Evolutionary conservation across 2,113 vertebrate genomes (phyloP), one percentile per base, ranked within the genome.

Genomic region (Gila orcuttii): DNA sequence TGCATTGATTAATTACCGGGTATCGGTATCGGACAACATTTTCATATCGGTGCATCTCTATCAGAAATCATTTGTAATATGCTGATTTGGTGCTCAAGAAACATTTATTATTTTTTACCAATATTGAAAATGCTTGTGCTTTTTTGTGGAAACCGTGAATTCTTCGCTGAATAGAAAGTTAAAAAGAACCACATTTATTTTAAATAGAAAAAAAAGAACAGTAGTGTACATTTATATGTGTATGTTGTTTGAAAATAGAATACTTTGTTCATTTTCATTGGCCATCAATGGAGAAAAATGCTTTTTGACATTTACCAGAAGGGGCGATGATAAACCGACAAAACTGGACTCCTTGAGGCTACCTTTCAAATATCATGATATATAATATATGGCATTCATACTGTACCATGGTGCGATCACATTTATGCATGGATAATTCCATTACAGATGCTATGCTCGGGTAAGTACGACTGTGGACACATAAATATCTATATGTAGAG

Each of bases 401-500:
- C 75, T 19, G 50, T 77, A 21, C 9, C 28, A 55, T 6, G 28
- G 7, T 31, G 17, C 3, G 3, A 21, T 33, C 13, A 28, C 47
- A 55, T 77, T n/a, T 28, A 55, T 77, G 31, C 3, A 55, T 77
- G 12, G 15, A 59, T 83, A 36, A 73, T 42, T 73, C 33, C 7
- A 59, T 55, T 71, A 19, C n/a, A 50, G 81, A 33, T 69, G 64
- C 45, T 25, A 42, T 73, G n/a, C 47, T 84, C 42, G 47, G 33
- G 69, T 77, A 85, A 73, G 6, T 23, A 23, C 6, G 80, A 25
- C 39, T 78, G 59, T 47, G 59, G 21, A 52, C 73, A 45, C 8
- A 36, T 52, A 71, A 84, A 86, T 80, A 86, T 79, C 50, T 31
- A 52, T 17, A 17, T 52, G 62, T 11, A 10, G 52, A 39, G 77